Conservation (phyloP, 2,888 invertebrate species). For the Lochmaea crataegi region DNA sequence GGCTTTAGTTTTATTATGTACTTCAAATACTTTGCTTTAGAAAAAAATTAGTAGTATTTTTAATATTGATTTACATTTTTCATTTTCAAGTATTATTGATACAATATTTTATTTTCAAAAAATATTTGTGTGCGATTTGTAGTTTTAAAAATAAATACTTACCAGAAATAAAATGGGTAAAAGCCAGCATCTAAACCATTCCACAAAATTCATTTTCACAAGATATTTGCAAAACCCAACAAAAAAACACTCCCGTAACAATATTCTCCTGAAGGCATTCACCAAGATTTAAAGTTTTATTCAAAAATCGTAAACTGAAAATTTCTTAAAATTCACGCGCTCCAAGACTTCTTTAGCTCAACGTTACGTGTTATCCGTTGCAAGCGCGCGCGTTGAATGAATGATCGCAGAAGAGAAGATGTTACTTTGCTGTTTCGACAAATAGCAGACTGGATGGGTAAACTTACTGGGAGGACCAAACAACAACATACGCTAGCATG, state of each 20-base stretch:
- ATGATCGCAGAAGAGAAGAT: slow-evolving; percentile 49
- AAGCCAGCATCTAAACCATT: slow-evolving; percentile 29
- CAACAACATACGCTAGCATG: slow-evolving; percentile 9
- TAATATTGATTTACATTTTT: no score
- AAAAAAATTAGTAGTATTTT: no score
- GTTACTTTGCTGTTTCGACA: slow-evolving; percentile 28
- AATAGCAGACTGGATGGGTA: slow-evolving; percentile 29
- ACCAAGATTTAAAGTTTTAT: slow-evolving; percentile 8
- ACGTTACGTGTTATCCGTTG: slow-evolving; percentile 36
- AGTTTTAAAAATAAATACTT: slow-evolving; percentile 9
- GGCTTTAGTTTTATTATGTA: no score
- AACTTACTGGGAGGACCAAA: slow-evolving; percentile 39
- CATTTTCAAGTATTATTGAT: no score
- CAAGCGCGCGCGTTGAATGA: slow-evolving; percentile 56
- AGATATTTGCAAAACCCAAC: slow-evolving; percentile 14
- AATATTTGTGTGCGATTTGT: no score
- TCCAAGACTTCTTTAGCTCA: slow-evolving; percentile 21
- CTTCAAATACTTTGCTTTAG: no score
- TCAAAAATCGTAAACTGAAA: background rate
- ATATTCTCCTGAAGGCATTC: slow-evolving; percentile 5
- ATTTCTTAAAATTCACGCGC: slow-evolving; percentile 28
- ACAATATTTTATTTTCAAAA: no score
- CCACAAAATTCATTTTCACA: slow-evolving; percentile 35
- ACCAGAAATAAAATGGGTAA: slow-evolving; percentile 38
- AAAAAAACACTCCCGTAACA: slow-evolving; percentile 16